These are phyloP conservation scores for Onchidella celtica DNA, from an alignment of 2,888 invertebrate species.

Conservation along the genomic window DNA sequence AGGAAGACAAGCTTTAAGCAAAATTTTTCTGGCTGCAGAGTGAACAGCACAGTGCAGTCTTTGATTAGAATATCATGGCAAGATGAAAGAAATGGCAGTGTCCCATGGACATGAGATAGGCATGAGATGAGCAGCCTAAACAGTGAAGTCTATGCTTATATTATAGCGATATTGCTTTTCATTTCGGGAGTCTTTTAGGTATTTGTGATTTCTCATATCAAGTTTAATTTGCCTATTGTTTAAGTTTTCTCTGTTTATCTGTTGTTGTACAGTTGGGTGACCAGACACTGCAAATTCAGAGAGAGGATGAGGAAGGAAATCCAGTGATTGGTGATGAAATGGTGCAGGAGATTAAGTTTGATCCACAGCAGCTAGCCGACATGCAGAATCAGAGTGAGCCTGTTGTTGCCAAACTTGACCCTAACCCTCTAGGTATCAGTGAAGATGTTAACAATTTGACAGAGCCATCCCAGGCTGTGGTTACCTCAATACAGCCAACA, in stretches of 20 bases:
- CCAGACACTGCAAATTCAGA: constrained; percentile 47
- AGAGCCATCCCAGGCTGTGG: background rate
- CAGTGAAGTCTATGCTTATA: too few species aligned
- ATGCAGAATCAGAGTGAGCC: constrained; percentile 17
- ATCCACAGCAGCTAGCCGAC: constrained; percentile 35
- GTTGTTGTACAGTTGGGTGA: constrained; percentile 48
- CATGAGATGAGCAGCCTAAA: too few species aligned
- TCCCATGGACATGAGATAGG: too few species aligned
- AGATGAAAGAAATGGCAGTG: too few species aligned
- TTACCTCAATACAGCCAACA: background rate
- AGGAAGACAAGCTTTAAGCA: too few species aligned
- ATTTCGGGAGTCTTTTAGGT: too few species aligned
- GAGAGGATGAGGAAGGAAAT: constrained; percentile 32
- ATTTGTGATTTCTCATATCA: too few species aligned
- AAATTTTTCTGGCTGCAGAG: too few species aligned
- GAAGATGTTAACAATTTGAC: background rate
- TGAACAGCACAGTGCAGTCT: too few species aligned
- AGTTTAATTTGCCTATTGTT: too few species aligned
- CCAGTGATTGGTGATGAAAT: constrained; percentile 23
- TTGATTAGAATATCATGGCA: too few species aligned
- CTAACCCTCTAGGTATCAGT: background rate
- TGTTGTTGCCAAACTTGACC: constrained; percentile 19
- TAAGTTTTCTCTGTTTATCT: background rate
- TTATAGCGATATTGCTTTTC: too few species aligned
- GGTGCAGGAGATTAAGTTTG: constrained; percentile 46